phyloP scores from a whole-genome alignment of 2,888 invertebrate genomes.

The Spicauda simplicius region DNA sequence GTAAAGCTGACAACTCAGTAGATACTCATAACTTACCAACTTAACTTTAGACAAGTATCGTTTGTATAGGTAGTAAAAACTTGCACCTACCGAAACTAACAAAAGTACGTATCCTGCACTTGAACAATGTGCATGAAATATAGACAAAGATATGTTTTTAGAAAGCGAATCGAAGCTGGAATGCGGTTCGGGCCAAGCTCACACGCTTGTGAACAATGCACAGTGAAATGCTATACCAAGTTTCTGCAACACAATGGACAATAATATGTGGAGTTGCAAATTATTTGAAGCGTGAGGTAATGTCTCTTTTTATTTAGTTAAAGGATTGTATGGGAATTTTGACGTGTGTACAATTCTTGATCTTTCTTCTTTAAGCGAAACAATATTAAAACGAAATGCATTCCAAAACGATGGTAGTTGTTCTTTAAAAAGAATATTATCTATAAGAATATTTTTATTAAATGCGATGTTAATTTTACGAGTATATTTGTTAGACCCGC shows the following conservation, averaged over 20 bases:
- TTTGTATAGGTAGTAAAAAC: no score
- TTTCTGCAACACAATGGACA: conserved; percentile 45
- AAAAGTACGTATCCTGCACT: not conserved
- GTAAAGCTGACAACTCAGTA: no score
- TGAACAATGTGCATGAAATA: not conserved
- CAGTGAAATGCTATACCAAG: conserved; percentile 43
- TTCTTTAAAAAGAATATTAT: no score
- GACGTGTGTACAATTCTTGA: not conserved
- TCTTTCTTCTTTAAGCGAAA: no score
- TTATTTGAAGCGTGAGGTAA: conserved; percentile 1
- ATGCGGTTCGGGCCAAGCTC: conserved; percentile 25
- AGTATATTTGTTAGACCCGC: no score
- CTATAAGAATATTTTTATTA: no score
- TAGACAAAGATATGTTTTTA: conserved; percentile 16
- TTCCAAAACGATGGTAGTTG: no score
- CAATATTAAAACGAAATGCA: no score
- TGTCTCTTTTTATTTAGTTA: not conserved
- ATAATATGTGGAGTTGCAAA: conserved; percentile 44
- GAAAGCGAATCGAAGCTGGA: conserved; percentile 27
- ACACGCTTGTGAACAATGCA: conserved; percentile 37
- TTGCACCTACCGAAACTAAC: no score
- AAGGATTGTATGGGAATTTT: not conserved
- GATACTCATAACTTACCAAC: no score
- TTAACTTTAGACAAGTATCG: no score
- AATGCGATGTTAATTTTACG: no score